Evolutionary conservation across 2,797 vertebrate species (phyloP), one percentile per base, ranked within the genome.

Genomic region (Melanotaenia parkinsoni): DNA sequence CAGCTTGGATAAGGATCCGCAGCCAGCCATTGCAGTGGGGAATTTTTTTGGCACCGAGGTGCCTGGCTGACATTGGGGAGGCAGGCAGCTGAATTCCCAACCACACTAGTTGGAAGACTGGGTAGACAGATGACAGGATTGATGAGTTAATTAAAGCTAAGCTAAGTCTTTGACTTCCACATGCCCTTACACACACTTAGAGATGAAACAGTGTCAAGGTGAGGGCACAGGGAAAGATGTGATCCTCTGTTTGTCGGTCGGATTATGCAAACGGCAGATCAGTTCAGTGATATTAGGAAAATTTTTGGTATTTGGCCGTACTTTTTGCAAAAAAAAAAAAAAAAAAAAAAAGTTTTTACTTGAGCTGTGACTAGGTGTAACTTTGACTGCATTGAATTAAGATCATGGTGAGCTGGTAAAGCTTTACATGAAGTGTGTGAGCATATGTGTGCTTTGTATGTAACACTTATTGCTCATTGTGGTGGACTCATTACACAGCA

Each of bases 1-100:
- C 38, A 76, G 76, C 77, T 77, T 74, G 65, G 76, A 85, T 63
- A 8, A 2, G 62, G 82, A 72, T 62, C 67, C 82, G 72, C 0
- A 77, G 77, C 74, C 30, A 11, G 76, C 68, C 40, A 8, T 12
- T 68, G 63, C 76, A 72, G 67, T 47, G 26, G 74, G 83, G 75
- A 89, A 89, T 86, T 83, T 89, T 79, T 80, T 76, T 92, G 90
- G 90, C 89, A 76, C 28, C 1, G 47, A 63, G 26, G 51, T 45
- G 58, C n/a, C 81, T 70, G 81, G 85, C 79, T 81, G 86, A 86
- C 85, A 84, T 70, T 87, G 74, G 51, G 58, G 53, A 67, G 75
- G 76, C 65, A 51, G 65, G 72, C 76, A 45, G 85, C 75, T 1
- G 40, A 67, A 45, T 66, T 91, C 82, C 87, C 73, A 81, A 74